phyloP scores from a whole-genome alignment of 1,140 invertebrate species.

The Phortica variegata region DNA sequence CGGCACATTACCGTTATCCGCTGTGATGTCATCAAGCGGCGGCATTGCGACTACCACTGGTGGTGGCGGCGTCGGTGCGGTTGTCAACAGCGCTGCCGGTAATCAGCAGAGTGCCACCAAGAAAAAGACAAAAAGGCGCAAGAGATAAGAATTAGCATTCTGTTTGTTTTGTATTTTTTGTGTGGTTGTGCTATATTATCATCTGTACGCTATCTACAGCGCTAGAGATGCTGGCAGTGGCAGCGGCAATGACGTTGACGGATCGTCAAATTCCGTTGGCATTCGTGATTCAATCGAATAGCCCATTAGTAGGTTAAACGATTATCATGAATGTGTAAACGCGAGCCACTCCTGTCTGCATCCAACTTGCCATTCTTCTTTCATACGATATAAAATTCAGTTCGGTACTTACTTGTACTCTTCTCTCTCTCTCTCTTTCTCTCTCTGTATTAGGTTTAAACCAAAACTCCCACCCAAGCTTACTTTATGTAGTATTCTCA shows the following conservation, averaged over 20 bases:
- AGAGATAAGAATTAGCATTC: constrained; percentile 57
- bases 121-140: constrained; percentile 54
- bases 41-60: background rate
- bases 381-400: no score
- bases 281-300: no score
- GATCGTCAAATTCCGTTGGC: no score
- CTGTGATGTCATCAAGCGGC: background rate
- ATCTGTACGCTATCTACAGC: constrained; percentile 31
- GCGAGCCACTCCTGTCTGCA: no score
- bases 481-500: no score
- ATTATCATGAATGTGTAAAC: no score
- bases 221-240: constrained; percentile 9
- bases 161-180: constrained; percentile 56
- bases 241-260: constrained; percentile 4
- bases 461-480: no score
- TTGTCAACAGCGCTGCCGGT: constrained; percentile 14
- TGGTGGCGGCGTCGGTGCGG: constrained; percentile 9
- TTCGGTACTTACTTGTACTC: no score
- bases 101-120: constrained; percentile 44
- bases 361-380: no score
- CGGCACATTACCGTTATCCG: background rate
- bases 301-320: no score
- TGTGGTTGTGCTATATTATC: constrained; percentile 46
- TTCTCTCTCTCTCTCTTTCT: no score
- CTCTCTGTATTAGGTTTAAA: no score